A percentile compares a stretch with the other conserved stretches of the same genome.
Conservation (phyloP, 2,888 invertebrate species). For the Chrysolina haemoptera region DNA sequence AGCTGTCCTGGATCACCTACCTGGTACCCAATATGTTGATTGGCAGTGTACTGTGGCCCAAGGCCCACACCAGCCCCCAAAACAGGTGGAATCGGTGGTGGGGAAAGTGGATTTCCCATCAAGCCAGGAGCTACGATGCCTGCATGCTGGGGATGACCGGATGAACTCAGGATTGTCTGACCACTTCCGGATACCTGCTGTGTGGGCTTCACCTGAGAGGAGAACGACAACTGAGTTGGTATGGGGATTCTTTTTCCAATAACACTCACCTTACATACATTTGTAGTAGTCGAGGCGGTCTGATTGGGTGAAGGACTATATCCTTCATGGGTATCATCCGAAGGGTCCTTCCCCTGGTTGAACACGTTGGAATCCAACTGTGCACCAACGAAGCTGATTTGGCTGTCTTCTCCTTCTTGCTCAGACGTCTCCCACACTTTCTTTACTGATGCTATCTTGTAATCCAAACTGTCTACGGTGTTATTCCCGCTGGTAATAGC, state of each 20-base stretch:
- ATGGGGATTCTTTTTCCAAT: neutral
- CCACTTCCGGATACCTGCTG: conserved; percentile 79
- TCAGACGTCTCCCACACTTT: conserved; percentile 83
- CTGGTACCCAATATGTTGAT: conserved; percentile 81
- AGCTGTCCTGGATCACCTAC: no score
- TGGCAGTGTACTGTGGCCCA: conserved; percentile 73
- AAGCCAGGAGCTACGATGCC: conserved; percentile 66
- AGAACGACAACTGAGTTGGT: conserved; percentile 16
- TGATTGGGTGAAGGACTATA: conserved; percentile 73
- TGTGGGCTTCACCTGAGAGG: conserved; percentile 81
- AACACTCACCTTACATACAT: conserved; percentile 80
- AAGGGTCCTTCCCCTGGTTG: conserved; percentile 64
- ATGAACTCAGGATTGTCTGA: conserved; percentile 63
- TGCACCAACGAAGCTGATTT: conserved; percentile 55
- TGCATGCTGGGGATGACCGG: conserved; percentile 68
- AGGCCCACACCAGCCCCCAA: conserved; percentile 69
- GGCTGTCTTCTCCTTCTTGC: conserved; percentile 70
- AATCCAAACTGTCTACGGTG: conserved; percentile 88
- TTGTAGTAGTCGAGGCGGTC: conserved; percentile 70
- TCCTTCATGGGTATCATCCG: conserved; percentile 72
- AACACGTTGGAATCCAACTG: conserved; percentile 70
- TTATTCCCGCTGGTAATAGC: conserved; percentile 78
- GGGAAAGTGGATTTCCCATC: conserved; percentile 72
- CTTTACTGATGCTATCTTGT: conserved; percentile 95
- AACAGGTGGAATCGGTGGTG: conserved; percentile 73